Conservation (phyloP, 2,113 vertebrate genomes). For the Puma concolor region DNA sequence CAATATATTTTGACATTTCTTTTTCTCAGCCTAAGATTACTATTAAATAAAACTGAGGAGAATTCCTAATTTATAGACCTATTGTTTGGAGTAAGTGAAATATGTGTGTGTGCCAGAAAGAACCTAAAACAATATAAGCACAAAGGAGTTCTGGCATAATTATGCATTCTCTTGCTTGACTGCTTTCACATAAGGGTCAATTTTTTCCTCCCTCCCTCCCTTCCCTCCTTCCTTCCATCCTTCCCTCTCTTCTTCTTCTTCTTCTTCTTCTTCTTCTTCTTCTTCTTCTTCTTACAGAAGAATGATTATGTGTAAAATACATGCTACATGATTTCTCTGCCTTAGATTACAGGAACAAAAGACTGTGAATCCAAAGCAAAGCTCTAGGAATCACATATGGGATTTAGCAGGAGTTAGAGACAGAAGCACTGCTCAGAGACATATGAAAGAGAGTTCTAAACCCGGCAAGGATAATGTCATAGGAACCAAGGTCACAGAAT, state of each 20-base stretch:
- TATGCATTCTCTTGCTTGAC: neutral
- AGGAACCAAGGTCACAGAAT: neutral
- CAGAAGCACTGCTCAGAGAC: neutral
- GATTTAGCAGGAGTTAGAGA: neutral
- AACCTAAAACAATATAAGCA: neutral
- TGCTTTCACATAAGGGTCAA: neutral
- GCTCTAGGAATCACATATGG: neutral
- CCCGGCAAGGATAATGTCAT: neutral
- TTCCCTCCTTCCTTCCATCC: rapidly evolving
- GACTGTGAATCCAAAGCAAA: neutral
- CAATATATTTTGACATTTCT: neutral
- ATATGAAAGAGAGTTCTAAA: neutral
- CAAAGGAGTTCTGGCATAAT: neutral
- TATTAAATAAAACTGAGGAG: neutral
- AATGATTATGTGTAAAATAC: neutral
- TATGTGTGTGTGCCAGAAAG: neutral
- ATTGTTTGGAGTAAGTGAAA: neutral
- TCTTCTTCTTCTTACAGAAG: neutral
- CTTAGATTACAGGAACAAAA: neutral
- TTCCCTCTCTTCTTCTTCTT: neutral
- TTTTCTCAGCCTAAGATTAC: slow-evolving; percentile 28
- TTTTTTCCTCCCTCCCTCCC: neutral
- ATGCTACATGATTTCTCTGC: neutral
- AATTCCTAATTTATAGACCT: neutral
- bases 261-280: neutral